Base-by-base conservation (phyloP, 1,140 invertebrate genomes). In the Hermetia illucens region DNA sequence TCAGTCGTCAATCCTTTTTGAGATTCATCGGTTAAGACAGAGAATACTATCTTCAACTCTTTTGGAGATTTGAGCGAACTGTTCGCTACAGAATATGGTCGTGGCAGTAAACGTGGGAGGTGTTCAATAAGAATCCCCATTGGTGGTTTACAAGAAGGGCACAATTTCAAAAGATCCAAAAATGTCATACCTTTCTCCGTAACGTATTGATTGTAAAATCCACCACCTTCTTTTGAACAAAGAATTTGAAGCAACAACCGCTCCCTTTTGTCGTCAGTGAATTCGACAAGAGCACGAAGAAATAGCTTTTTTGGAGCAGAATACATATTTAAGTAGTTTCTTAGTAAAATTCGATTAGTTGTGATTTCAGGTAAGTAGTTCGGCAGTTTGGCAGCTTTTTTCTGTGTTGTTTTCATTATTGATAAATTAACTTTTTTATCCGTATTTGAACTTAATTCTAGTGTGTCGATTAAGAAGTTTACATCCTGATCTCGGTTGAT, bases 11-110 rank as follows among this genome's bases (percentile, higher is more conserved):
- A 9, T 16, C n/a, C 3, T 3, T 3, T 51, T 48, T 9, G 55
- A 30, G 47, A 58, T 53, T 32, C 32, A 3, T 36, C 8, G 0
- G 31, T 4, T 9, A 43, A 45, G n/a, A 47, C 15, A 2, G 76
- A 81, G 49, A 85, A 86, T 25, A 75, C 74, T 46, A 86, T 71
- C 40, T 69, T 68, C 8, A 85, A 44, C 21, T 55, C 44, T 32
- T 62, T 58, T 5, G 57, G 44, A 30, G 63, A 42, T 34, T 52
- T 48, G 30, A 70, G 46, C 5, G 68, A 66, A 43, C 75, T 81
- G 37, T 79, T 84, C 5, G 75, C 71, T 45, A 88, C 79, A 2
- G 84, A 88, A 63, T 88, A 90, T 15, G 80, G 73, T 39, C 86
- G 62, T 5, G 86, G 81, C 31, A 77, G 59, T 12, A 90, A 62